Conservation (phyloP, 2,797 vertebrate genomes). For the Periparus ater region DNA sequence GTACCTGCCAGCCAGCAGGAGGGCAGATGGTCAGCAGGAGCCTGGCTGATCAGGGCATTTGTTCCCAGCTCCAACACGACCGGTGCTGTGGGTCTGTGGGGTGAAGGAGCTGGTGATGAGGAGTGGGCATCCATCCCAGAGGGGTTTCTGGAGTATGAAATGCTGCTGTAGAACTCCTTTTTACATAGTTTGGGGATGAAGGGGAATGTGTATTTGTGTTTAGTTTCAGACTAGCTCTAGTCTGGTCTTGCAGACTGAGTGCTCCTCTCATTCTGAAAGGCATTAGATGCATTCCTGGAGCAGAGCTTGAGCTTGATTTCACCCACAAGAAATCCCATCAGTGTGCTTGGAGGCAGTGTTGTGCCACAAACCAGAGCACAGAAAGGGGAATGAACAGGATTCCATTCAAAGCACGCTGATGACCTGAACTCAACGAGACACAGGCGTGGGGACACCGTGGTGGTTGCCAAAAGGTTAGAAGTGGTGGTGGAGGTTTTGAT, state of each 20-base stretch:
- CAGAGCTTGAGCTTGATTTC: not conserved
- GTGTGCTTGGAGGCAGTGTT: not conserved
- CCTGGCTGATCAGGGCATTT: not conserved
- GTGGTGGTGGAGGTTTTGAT: not conserved
- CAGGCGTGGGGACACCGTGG: accelerated
- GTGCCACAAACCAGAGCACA: not conserved
- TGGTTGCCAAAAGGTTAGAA: not conserved
- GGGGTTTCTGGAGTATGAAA: not conserved
- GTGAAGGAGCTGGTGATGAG: not conserved
- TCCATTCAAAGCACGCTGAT: accelerated
- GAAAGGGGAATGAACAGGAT: not conserved
- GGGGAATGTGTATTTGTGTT: not conserved
- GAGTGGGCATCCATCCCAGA: not conserved
- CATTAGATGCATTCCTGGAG: not conserved
- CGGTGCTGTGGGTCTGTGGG: accelerated
- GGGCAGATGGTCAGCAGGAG: not conserved
- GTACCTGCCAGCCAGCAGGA: not conserved
- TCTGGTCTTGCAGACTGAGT: not conserved
- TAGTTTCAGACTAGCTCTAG: not conserved
- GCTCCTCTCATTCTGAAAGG: not conserved
- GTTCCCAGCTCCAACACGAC: not conserved
- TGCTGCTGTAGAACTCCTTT: not conserved
- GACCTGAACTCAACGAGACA: not conserved
- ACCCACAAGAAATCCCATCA: not conserved
- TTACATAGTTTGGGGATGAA: not conserved